phyloP scores from a whole-genome alignment of 2,888 invertebrate genomes.

The Thumatha senex region DNA sequence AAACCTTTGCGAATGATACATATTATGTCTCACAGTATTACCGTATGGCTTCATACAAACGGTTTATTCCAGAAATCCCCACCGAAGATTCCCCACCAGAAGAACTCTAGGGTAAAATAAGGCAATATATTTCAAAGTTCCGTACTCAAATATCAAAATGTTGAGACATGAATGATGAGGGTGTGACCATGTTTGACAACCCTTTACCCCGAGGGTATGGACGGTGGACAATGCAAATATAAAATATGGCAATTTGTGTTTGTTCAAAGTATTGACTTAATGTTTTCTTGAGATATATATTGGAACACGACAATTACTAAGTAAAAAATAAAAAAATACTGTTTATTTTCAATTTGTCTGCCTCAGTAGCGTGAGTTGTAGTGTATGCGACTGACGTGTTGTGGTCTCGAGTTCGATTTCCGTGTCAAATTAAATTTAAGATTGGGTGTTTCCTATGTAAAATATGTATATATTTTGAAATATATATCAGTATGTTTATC shows the following conservation, averaged over 20 bases:
- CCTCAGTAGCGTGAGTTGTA: too few species aligned
- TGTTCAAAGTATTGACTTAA: neutral
- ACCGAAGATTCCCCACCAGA: too few species aligned
- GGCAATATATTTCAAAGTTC: constrained; percentile 9
- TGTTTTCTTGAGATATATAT: too few species aligned
- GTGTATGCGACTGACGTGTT: too few species aligned
- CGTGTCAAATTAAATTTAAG: too few species aligned
- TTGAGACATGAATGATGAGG: constrained; percentile 5
- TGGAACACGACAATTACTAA: too few species aligned
- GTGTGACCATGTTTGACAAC: constrained; percentile 2
- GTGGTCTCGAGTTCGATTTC: too few species aligned
- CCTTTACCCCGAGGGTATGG: neutral
- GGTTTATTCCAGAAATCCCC: too few species aligned
- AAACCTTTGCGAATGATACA: too few species aligned
- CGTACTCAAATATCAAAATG: constrained; percentile 5
- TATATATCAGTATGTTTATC: too few species aligned
- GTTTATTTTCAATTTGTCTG: neutral
- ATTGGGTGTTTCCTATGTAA: too few species aligned
- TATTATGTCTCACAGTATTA: neutral
- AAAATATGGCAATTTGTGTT: neutral
- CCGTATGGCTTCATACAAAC: neutral
- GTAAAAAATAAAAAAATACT: neutral
- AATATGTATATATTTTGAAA: too few species aligned
- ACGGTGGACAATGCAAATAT: neutral
- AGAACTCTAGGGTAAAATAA: neutral